Percentiles rank a stretch among this genome's conserved stretches.
Evolutionary conservation across 2,888 invertebrate species (phyloP).

Genomic region (Diarsia brunnea): DNA sequence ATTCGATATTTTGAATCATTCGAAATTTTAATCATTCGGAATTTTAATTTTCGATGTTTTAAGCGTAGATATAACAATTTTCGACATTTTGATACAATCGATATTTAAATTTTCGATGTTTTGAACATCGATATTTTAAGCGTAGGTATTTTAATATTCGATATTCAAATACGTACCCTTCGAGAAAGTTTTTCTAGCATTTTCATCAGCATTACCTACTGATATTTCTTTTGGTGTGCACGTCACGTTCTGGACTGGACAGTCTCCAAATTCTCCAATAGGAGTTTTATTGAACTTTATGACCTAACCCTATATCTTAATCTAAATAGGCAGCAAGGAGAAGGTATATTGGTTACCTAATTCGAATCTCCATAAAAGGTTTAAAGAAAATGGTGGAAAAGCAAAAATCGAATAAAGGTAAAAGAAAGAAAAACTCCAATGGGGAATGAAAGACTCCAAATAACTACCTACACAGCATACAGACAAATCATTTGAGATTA

Average conservation of each 20-base stretch:
- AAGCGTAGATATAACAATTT: too few relatives aligned
- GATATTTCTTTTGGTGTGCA: background rate
- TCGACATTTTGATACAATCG: too few relatives aligned
- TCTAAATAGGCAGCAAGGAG: constrained; percentile 2
- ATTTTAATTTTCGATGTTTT: too few relatives aligned
- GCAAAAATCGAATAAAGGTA: constrained; percentile 11
- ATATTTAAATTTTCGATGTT: too few relatives aligned
- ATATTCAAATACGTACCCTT: too few relatives aligned
- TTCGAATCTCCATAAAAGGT: background rate
- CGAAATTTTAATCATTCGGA: too few relatives aligned
- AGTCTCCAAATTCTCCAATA: constrained; percentile 6
- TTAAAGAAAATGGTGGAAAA: background rate
- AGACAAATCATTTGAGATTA: constrained; percentile 9
- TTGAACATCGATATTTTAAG: too few relatives aligned
- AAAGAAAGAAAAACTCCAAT: too few relatives aligned
- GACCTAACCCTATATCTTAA: background rate
- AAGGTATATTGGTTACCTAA: background rate
- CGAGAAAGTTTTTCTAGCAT: constrained; percentile 28
- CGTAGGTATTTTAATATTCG: too few relatives aligned
- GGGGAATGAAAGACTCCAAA: constrained; percentile 1
- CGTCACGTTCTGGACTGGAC: background rate
- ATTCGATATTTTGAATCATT: too few relatives aligned
- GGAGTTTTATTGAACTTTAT: constrained; percentile 17
- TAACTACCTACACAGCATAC: background rate
- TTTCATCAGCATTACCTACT: constrained; percentile 12